Evolutionary conservation across 2,888 invertebrate species (phyloP).

Genomic region (Cephus pygmeus): DNA sequence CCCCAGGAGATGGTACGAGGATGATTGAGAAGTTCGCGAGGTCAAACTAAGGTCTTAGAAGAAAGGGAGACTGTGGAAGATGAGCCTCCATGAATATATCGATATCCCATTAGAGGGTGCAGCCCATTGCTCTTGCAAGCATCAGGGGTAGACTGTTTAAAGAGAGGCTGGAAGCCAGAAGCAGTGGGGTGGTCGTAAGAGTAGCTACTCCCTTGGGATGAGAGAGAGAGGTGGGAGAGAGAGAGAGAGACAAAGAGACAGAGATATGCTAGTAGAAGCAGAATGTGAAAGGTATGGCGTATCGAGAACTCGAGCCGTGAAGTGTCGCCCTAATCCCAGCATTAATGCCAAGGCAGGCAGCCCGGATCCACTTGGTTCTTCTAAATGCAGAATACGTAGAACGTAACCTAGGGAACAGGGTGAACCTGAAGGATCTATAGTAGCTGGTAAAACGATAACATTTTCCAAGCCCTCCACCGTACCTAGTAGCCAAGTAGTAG

Average conservation of each 20-base stretch:
- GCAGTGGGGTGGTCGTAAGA: slow-evolving; percentile 8
- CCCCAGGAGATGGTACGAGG: neutral
- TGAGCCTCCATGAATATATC: slow-evolving; percentile 59
- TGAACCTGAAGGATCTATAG: neutral
- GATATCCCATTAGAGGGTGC: slow-evolving; percentile 57
- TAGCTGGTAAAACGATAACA: slow-evolving; percentile 35
- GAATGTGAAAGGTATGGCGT: slow-evolving; percentile 15
- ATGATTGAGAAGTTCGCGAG: neutral
- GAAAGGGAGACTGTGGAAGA: slow-evolving; percentile 44
- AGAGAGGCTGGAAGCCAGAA: slow-evolving; percentile 35
- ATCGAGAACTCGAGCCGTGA: slow-evolving; percentile 2
- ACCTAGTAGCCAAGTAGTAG: slow-evolving; percentile 32
- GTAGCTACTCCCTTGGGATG: neutral
- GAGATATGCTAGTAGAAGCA: neutral
- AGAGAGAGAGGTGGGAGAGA: neutral
- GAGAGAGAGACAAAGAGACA: slow-evolving; percentile 13
- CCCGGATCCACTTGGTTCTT: slow-evolving; percentile 1
- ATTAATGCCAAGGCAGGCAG: slow-evolving; percentile 54
- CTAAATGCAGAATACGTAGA: neutral
- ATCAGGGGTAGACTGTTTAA: slow-evolving; percentile 43
- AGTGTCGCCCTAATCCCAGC: slow-evolving; percentile 45
- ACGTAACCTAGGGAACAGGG: neutral
- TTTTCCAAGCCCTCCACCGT: slow-evolving; percentile 21
- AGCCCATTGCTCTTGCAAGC: slow-evolving; percentile 14
- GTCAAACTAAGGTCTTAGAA: slow-evolving; percentile 16